These are phyloP conservation scores for Colostygia pectinataria DNA, from an alignment of 2,888 invertebrate species.

Conservation along the genomic window DNA sequence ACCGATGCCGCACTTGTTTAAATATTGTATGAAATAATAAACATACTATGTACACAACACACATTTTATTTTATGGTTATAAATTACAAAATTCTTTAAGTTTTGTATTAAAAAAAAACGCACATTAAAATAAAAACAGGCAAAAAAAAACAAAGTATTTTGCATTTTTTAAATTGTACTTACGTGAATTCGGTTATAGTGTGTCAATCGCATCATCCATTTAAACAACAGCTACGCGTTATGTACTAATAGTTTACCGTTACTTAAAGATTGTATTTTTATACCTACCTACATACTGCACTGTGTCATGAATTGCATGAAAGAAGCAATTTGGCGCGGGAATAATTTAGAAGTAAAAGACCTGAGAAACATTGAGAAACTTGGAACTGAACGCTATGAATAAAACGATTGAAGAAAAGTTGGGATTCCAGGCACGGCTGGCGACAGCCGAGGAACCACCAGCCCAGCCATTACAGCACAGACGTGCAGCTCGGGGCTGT, in stretches of 20 bases:
- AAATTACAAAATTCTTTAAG: no score
- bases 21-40: neutral
- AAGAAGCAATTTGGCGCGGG: slow-evolving; percentile 11
- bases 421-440: slow-evolving; percentile 26
- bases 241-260: slow-evolving; percentile 10
- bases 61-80: no score
- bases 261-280: slow-evolving; percentile 16
- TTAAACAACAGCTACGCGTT: neutral
- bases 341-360: slow-evolving; percentile 17
- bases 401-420: slow-evolving; percentile 28
- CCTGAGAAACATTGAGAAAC: slow-evolving; percentile 31
- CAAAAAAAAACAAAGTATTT: neutral
- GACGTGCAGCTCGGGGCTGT: slow-evolving; percentile 16
- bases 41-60: neutral
- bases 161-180: neutral
- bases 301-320: slow-evolving; percentile 5
- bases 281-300: no score
- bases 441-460: slow-evolving; percentile 17
- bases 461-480: slow-evolving; percentile 24
- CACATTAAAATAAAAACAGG: no score
- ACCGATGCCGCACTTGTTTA: slow-evolving; percentile 4
- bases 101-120: no score
- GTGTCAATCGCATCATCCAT: neutral
- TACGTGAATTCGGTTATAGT: neutral
- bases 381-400: slow-evolving; percentile 26